These are phyloP conservation scores for Protodeltote pygarga DNA, from an alignment of 2,888 invertebrate species.

Conservation along the genomic window DNA sequence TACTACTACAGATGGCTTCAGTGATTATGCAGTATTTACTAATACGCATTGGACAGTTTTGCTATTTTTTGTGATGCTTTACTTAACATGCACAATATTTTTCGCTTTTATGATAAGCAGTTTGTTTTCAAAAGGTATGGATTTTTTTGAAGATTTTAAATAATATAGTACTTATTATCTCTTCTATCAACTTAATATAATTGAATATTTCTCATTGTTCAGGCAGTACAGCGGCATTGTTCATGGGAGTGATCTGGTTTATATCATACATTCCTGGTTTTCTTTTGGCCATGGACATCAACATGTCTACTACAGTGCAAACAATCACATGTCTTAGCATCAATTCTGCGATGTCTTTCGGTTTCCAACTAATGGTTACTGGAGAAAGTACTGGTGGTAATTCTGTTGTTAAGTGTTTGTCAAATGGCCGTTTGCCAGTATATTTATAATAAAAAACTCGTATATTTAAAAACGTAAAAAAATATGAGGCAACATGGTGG, in stretches of 20 bases:
- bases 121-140: conserved; percentile 93
- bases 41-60: conserved; percentile 89
- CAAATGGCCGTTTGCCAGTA: no score
- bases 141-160: no score
- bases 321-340: conserved; percentile 89
- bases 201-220: conserved; percentile 45
- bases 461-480: no score
- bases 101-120: conserved; percentile 93
- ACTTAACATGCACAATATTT: conserved; percentile 90
- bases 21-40: conserved; percentile 89
- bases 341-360: conserved; percentile 94
- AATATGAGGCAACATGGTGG: no score
- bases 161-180: neutral
- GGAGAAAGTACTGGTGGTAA: conserved; percentile 90
- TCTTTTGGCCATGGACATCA: conserved; percentile 87
- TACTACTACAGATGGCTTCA: conserved; percentile 75
- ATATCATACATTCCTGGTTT: conserved; percentile 91
- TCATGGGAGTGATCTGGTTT: conserved; percentile 92
- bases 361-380: conserved; percentile 90
- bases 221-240: conserved; percentile 93
- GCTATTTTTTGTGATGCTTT: conserved; percentile 90
- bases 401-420: no score
- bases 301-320: conserved; percentile 68
- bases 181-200: neutral
- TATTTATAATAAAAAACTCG: no score